Evolutionary conservation across 2,888 invertebrate species (phyloP), one percentile per base, ranked within the genome.

Genomic region (Diarsia mendica): DNA sequence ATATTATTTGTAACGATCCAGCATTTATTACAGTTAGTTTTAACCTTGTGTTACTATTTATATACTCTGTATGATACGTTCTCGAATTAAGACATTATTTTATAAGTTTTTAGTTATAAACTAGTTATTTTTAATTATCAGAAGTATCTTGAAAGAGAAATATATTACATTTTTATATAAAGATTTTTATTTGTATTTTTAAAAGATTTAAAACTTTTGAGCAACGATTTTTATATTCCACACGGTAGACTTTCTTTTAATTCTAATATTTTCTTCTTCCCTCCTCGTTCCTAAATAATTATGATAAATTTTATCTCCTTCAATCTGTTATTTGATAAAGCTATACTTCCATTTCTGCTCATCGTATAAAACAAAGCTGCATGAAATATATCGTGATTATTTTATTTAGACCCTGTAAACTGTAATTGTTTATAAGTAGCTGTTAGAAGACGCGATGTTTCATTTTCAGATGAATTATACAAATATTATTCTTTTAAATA

Each of bases 381-480:
- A 23, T 67, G 68, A 67, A 65, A 66, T 80, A 67, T 81, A 82
- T 63, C 55, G 49, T 79, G 33, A 70, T 60, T 64, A 67, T 60
- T 77, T 82, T 82, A 44, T 58, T 66, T 51, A 58, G 20, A 39
- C 33, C 49, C 44, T 49, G 33, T 53, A 66, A 83, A 72, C 18
- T 72, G 65, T 84, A 80, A 74, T 68, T 70, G 63, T 70, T 72
- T 72, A n/a, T 61, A 83, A 55, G 39, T 81, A 74, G 84, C 46
- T 68, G 49, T 67, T 80, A 82, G 49, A 46, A 58, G 61, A 63
- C 67, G 85, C 83, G 48, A 71, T 78, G 82, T 87, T 87, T 89
- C 91, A 91, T 90, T 92, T 92, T 92, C 87, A 92, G 91, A 91
- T 89, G 89, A 90, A 93, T 92, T 94, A 94, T 92, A 93, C 91